Evolutionary conservation across 53 echinoderm and acorn worm species (phyloP).

Genomic region (Apostichopus leukothele): DNA sequence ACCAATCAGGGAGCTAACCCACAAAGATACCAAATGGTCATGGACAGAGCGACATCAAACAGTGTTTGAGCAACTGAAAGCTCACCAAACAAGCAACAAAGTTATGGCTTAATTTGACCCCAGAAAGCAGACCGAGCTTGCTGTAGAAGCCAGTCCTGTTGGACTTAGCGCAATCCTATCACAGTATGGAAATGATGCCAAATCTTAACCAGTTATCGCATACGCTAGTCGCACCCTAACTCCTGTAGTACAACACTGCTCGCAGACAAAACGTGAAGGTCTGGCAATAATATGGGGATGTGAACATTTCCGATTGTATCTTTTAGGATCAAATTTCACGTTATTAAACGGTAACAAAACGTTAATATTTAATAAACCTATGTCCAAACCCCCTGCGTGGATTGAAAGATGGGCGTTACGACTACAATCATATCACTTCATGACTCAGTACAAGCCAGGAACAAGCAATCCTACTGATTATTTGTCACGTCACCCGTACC

Average conservation of each 20-base stretch:
- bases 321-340: constrained; percentile 49
- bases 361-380: constrained; percentile 41
- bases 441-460: constrained; percentile 51
- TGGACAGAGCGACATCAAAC: constrained; percentile 16
- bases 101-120: constrained; percentile 47
- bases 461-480: constrained; percentile 66
- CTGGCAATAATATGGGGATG: constrained; percentile 55
- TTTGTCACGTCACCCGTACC: constrained; percentile 61
- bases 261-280: constrained; percentile 57
- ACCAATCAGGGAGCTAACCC: constrained; percentile 37
- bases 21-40: background rate
- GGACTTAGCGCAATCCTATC: constrained; percentile 39
- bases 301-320: constrained; percentile 58
- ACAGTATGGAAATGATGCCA: constrained; percentile 12
- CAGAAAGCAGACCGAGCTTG: constrained; percentile 23
- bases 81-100: background rate
- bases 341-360: constrained; percentile 63
- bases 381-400: constrained; percentile 56
- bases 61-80: constrained; percentile 17
- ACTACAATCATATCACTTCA: constrained; percentile 57
- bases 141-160: constrained; percentile 46
- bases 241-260: constrained; percentile 55
- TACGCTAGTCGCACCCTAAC: constrained; percentile 56
- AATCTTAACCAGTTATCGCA: too few species aligned
- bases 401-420: constrained; percentile 60